These are phyloP conservation scores for Ceyx melanurus DNA, from an alignment of 2,113 vertebrate species.

Conservation along the genomic window DNA sequence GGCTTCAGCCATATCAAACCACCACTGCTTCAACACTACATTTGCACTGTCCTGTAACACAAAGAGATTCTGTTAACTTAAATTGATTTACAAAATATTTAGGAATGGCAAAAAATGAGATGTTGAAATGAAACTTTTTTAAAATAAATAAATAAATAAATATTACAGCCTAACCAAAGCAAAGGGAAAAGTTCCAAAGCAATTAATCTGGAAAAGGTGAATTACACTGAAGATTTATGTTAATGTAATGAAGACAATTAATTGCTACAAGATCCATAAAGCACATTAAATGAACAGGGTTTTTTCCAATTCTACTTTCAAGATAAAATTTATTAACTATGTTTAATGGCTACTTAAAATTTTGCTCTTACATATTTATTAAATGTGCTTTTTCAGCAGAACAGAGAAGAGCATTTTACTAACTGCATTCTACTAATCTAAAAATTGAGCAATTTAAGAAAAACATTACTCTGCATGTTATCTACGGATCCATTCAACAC, in stretches of 20 bases:
- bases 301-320: constrained; percentile 46
- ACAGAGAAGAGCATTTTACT: constrained; percentile 1
- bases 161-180: constrained; percentile 18
- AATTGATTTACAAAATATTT: not conserved
- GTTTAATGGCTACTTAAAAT: constrained; percentile 55
- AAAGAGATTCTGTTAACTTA: not conserved
- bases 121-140: not conserved
- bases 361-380: constrained; percentile 64
- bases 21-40: not conserved
- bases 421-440: not conserved
- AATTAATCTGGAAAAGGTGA: constrained; percentile 7
- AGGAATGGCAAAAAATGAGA: not conserved
- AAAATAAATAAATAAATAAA: not conserved
- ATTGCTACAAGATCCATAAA: constrained; percentile 61
- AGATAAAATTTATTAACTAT: constrained; percentile 64
- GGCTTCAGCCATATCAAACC: not conserved
- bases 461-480: not conserved
- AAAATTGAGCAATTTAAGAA: not conserved
- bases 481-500: not conserved
- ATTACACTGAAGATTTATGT: constrained; percentile 35
- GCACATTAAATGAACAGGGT: constrained; percentile 47
- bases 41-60: not conserved
- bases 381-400: constrained; percentile 16
- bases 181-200: constrained; percentile 5
- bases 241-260: constrained; percentile 68